phyloP scores from a whole-genome alignment of 2,113 vertebrate genomes.

The Gambusia affinis region DNA sequence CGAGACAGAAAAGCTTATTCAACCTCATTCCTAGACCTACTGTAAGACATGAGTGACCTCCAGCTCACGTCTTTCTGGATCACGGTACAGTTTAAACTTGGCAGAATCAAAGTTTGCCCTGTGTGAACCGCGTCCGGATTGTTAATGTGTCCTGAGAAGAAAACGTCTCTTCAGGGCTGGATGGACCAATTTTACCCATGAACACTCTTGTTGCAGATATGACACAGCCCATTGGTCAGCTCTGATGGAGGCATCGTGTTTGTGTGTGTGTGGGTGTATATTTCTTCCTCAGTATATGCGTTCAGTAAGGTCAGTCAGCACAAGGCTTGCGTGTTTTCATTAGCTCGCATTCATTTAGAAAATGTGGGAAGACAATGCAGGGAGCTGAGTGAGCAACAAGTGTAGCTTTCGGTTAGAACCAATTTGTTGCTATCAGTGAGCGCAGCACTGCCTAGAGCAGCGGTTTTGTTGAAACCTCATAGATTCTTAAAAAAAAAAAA shows the following conservation, averaged over 20 bases:
- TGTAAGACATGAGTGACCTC: too few species aligned
- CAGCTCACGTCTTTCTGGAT: not conserved
- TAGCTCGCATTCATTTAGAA: slow-evolving; percentile 29
- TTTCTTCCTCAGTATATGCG: not conserved
- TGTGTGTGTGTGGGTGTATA: not conserved
- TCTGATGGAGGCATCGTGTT: slow-evolving; percentile 28
- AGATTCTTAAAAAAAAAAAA: slow-evolving; percentile 53
- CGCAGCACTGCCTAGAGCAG: slow-evolving; percentile 55
- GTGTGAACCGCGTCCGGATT: slow-evolving; percentile 9
- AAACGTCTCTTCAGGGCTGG: slow-evolving; percentile 23
- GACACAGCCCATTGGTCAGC: slow-evolving; percentile 45
- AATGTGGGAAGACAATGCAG: slow-evolving; percentile 49
- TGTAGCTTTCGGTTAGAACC: slow-evolving; percentile 51
- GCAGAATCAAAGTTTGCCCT: not conserved
- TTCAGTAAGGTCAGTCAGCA: not conserved
- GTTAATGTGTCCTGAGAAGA: slow-evolving; percentile 12
- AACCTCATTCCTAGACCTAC: too few species aligned
- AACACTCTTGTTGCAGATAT: slow-evolving; percentile 41
- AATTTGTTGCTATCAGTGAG: slow-evolving; percentile 64
- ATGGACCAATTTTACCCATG: slow-evolving; percentile 36
- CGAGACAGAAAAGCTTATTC: too few species aligned
- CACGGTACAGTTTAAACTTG: not conserved
- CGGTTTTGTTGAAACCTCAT: slow-evolving; percentile 33
- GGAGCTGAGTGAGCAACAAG: slow-evolving; percentile 58
- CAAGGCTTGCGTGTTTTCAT: slow-evolving; percentile 17